Percentiles rank a stretch among this genome's conserved stretches.
These are phyloP conservation scores for Nylanderia fulva DNA, from an alignment of 1,140 invertebrate genomes.

Conservation along the genomic window DNA sequence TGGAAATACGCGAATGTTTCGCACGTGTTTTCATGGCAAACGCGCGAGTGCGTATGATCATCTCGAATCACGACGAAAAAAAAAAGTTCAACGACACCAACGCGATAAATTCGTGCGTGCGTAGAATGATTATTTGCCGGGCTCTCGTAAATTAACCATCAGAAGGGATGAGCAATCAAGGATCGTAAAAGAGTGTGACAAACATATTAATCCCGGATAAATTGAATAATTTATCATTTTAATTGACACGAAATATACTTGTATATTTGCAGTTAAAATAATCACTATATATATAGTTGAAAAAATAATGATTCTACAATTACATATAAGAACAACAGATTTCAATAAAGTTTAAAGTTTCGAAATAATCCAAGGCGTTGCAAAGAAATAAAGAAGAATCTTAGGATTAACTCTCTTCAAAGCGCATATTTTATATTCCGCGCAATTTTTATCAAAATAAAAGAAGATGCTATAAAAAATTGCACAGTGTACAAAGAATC, in stretches of 20 bases:
- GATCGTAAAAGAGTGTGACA: background rate
- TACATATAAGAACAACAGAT: background rate
- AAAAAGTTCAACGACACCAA: constrained; percentile 13
- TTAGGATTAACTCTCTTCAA: background rate
- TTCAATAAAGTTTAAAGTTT: background rate
- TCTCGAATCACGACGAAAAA: background rate
- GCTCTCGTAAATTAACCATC: background rate
- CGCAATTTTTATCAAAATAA: background rate
- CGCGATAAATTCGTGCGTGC: constrained; percentile 46
- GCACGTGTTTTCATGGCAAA: constrained; percentile 1
- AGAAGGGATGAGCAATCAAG: background rate
- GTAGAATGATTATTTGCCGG: constrained; percentile 25
- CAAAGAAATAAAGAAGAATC: background rate
- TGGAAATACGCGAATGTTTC: constrained; percentile 47
- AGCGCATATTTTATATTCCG: background rate
- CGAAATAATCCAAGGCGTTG: background rate
- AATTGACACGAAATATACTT: background rate
- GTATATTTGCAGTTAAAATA: background rate
- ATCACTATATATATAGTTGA: too few species aligned
- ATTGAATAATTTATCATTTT: constrained; percentile 1
- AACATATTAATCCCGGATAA: background rate
- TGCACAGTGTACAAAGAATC: background rate
- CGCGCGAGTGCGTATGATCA: constrained; percentile 6
- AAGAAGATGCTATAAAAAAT: background rate
- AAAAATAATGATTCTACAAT: background rate